Percentiles rank a stretch among this genome's conserved stretches.
Conservation (phyloP, 2,797 vertebrate genomes). For the Premnoplex brunnescens region DNA sequence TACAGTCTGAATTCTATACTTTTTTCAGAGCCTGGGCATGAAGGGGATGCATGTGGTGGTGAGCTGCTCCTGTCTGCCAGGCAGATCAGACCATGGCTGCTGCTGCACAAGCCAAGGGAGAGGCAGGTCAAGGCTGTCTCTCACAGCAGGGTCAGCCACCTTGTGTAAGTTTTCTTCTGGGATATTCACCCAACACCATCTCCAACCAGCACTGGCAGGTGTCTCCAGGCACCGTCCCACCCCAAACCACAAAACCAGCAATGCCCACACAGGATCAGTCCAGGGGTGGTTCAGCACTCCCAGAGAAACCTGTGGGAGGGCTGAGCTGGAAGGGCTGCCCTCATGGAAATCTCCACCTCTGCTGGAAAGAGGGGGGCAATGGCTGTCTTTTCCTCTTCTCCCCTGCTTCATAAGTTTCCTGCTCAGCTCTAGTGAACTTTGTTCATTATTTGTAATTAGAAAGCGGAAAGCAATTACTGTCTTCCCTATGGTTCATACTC, state of each 20-base stretch:
- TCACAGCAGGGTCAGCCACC: not conserved
- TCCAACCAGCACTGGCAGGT: not conserved
- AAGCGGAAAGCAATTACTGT: not conserved
- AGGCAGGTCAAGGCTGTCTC: not conserved
- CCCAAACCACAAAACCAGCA: not conserved
- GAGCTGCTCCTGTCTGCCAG: not conserved
- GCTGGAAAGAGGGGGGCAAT: not conserved
- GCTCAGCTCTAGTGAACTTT: not conserved
- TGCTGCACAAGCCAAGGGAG: not conserved
- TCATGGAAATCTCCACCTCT: not conserved
- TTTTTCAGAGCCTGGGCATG: not conserved
- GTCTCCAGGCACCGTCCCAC: not conserved
- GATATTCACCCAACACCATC: not conserved
- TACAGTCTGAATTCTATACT: rapidly evolving
- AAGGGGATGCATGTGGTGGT: not conserved
- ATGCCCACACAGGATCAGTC: not conserved
- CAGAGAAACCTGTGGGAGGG: not conserved
- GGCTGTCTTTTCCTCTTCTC: not conserved
- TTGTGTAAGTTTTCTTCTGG: not conserved
- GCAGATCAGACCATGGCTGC: not conserved
- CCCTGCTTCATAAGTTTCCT: not conserved
- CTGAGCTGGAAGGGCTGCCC: not conserved
- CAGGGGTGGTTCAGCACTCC: not conserved
- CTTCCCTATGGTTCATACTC: not conserved
- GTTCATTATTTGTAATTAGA: not conserved